phyloP scores from a whole-genome alignment of 2,888 invertebrate genomes.

The Lasioglossum villosulum region DNA sequence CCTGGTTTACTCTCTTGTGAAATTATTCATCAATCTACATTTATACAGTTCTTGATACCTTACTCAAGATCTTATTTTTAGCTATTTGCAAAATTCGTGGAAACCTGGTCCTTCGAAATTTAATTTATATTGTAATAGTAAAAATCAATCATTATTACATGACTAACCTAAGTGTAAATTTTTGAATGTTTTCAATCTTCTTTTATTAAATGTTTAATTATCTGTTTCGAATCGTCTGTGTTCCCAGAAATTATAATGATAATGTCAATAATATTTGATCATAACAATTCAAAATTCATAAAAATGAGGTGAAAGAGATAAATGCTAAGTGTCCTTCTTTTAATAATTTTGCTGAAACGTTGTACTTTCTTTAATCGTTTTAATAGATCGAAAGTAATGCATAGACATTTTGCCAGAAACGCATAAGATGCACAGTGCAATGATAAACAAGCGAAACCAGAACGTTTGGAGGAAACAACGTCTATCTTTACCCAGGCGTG shows the following conservation, averaged over 20 bases:
- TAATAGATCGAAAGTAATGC: not conserved
- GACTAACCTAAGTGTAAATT: not conserved
- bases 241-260: not conserved
- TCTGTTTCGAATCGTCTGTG: not conserved
- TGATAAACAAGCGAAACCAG: conserved; percentile 2
- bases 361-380: not conserved
- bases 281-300: not conserved
- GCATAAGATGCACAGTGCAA: not conserved
- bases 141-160: not conserved
- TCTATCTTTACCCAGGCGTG: not conserved
- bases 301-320: not conserved
- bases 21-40: not conserved
- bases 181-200: not conserved
- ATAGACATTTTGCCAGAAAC: not conserved
- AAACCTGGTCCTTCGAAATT: not conserved
- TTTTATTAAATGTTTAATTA: not conserved
- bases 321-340: not conserved
- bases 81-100: not conserved
- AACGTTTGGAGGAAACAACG: not conserved
- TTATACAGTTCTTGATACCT: not conserved
- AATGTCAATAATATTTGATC: not conserved
- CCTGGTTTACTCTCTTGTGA: not conserved
- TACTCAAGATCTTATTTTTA: not conserved
- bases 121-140: not conserved
- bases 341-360: no score